Evolutionary conservation across 2,888 invertebrate species (phyloP), one percentile per base, ranked within the genome.

Genomic region (Acanthosepion lycidas): DNA sequence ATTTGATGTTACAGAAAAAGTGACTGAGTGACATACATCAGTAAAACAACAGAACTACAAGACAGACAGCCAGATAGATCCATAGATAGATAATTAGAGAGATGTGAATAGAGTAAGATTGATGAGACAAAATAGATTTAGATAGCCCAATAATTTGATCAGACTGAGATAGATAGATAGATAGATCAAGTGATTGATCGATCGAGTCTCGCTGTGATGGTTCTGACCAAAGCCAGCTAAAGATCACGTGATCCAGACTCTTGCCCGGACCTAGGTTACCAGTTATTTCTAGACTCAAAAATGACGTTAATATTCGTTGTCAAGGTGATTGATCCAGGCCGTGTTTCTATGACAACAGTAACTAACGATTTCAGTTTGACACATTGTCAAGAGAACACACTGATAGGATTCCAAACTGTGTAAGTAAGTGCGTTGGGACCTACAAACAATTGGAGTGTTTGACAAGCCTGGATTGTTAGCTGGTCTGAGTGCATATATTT

Each of bases 321-420:
- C 78, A 78, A 33, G 78, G 78, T n/a, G 78, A 78, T 78, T 78
- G 78, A 78, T 78, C 78, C 78, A n/a, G n/a, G 78, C 78, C 78
- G 78, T n/a, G 33, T n/a, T 78, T n/a, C 78, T 78, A 78, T 78
- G 78, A 33, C 78, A 78, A 78, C 78, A 15, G 78, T 33, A 78
- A 33, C 78, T 78, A 78, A 78, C 78, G 12, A 78, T 78, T 78
- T 33, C 78, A 78, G 78, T n/a, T 18, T n/a, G n/a, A 33, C n/a
- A 78, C 15, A 78, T 12, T n/a, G 12, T 15, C 78, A n/a, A 18
- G 12, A 78, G 78, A 78, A n/a, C 33, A n/a, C n/a, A 59, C 23
- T 59, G 59, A 59, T 3, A 23, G 59, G 23, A 23, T 20, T 59
- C 20, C 3, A 4, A 59, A 6, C 6, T 59, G 6, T 59, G 59